Evolutionary conservation across 2,888 invertebrate genomes (phyloP).

Genomic region (Deladenus siricidicola): DNA sequence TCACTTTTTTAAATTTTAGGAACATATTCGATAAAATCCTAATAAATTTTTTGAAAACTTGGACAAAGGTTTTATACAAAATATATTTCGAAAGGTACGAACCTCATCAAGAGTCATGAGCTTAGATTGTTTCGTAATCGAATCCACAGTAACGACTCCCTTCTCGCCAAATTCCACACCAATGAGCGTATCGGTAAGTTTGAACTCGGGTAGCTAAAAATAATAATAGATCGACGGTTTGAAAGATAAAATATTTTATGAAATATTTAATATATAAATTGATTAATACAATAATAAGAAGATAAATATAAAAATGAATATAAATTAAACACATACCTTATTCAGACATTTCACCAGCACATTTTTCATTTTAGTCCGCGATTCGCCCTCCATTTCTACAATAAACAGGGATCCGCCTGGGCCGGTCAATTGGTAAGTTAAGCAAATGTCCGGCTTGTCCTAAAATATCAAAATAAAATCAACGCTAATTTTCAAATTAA

Average conservation of each 20-base stretch:
- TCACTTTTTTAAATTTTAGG: not conserved
- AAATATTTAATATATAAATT: too few species aligned
- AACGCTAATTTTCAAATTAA: not conserved
- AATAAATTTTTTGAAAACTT: too few species aligned
- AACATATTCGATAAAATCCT: conserved; percentile 1
- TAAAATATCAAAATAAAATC: conserved; percentile 16
- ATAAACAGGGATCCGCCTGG: conserved; percentile 45
- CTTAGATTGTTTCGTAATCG: not conserved
- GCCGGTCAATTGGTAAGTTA: conserved; percentile 42
- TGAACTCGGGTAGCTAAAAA: conserved; percentile 4
- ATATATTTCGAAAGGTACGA: not conserved
- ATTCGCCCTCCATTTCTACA: conserved; percentile 39
- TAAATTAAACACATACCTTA: conserved; percentile 28
- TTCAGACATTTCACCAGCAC: conserved; percentile 30
- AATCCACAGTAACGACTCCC: not conserved
- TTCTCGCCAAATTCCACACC: conserved; percentile 1
- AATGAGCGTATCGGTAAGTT: not conserved
- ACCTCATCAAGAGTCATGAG: not conserved
- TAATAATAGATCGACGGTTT: not conserved
- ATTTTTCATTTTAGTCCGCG: not conserved
- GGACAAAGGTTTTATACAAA: too few species aligned
- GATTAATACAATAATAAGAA: too few species aligned
- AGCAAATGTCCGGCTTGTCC: conserved; percentile 43
- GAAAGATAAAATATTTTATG: too few species aligned
- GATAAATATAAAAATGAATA: not conserved